Base-by-base conservation (phyloP, 2,113 vertebrate genomes). In the Syngnathus typhle region DNA sequence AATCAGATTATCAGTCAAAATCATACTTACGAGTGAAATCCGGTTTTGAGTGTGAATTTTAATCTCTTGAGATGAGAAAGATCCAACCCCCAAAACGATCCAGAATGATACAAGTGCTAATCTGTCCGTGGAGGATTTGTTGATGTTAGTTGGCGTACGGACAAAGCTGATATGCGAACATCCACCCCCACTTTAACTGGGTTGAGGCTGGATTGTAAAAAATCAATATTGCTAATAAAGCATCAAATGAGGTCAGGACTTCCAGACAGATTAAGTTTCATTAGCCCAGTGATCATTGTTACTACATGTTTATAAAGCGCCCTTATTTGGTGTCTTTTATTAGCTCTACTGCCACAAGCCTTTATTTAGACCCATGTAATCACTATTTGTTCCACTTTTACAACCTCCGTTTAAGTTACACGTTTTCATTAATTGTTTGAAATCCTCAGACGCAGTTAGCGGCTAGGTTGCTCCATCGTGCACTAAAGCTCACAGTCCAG, bases 221-320 rank as follows among this genome's bases (percentile, higher is more conserved):
- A 85, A 88, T 87, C 87, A 85, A 89, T 89, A 81, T 7, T 9
- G 27, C 55, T 58, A 58, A 87, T 87, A 77, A 85, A 78, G 82
- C 76, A 69, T 74, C 76, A 85, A 87, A 88, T 68, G 84, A 87
- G 88, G 88, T 87, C 87, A 87, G 65, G 12, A 79, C 75, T 71
- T 77, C 83, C 77, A 86, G 85, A 87, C 81, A 76, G 71, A 58
- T 56, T 3, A 54, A 6, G 12, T 27, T 51, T 51, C 6, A 47
- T 47, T 18, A 16, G 46, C 46, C 15, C 46, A 16, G 15, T 18
- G 46, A 47, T 47, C 19, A 23, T 21, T 54, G 9, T 21, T 23
- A 54, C 21, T 11, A 23, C 21, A 5, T 55, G 21, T 55, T 55
- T 1, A 23, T 27, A 23, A 55, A 27, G 10, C 21, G 21, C 21